Evolutionary conservation across 2,113 vertebrate genomes (phyloP).

Genomic region (Zootoca vivipara): DNA sequence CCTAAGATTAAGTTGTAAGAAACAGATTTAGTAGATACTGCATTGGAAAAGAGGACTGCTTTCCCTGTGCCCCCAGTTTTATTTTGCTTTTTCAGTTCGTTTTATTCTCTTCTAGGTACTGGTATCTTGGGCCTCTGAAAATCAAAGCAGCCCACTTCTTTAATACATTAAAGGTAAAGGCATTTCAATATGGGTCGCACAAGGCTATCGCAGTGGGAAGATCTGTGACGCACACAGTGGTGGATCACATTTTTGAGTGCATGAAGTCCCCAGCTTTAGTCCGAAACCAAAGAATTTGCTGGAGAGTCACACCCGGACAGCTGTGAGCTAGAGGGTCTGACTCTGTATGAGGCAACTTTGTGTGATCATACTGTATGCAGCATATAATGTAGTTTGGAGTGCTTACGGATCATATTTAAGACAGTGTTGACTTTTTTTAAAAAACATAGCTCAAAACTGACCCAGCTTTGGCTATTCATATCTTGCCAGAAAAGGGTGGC

Average conservation of each 20-base stretch:
- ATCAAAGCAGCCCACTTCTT: conserved; percentile 92
- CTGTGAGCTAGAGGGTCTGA: too few relatives aligned
- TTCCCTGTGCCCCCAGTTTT: neutral
- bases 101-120: conserved; percentile 81
- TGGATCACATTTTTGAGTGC: neutral
- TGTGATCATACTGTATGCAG: neutral
- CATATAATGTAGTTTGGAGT: neutral
- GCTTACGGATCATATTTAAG: neutral
- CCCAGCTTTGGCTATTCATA: neutral
- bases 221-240: too few relatives aligned
- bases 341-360: too few relatives aligned
- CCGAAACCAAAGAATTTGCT: neutral
- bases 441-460: neutral
- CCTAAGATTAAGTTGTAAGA: neutral
- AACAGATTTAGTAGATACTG: neutral
- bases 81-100: neutral
- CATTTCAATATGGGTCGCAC: neutral
- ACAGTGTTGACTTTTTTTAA: too few relatives aligned
- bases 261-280: neutral
- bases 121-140: conserved; percentile 97
- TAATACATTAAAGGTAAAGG: conserved; percentile 84
- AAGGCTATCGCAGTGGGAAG: neutral
- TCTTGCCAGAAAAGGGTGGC: neutral
- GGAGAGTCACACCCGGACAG: neutral
- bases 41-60: neutral